Evolutionary conservation across 2,113 vertebrate species (phyloP), one percentile per base, ranked within the genome.

Genomic region (Grantiella picta): DNA sequence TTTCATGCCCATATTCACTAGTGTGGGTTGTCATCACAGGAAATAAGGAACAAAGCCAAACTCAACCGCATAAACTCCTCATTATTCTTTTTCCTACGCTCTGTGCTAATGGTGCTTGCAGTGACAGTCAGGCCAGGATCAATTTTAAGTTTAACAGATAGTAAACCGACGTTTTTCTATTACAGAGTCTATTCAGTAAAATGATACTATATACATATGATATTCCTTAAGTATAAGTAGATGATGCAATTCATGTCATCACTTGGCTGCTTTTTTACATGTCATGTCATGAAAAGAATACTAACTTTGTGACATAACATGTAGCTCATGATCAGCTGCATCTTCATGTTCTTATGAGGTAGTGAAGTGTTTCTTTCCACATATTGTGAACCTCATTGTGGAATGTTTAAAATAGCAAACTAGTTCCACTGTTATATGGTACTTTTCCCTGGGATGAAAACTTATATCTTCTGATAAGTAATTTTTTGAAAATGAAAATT

Each of bases 91-190:
- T 89, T 36, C 11, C 4, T 24, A 1, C 54, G 18, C n/a, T 53
- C 21, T 31, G 12, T 52, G 24, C 29, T 88, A 9, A 10, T 49
- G 52, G 28, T 72, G 27, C 12, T 18, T 56, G 15, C 10, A 36
- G 6, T 31, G 24, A 33, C 7, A 59, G 27, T 61, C 0, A 0
- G 18, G 17, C 29, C 38, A 45, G 19, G 59, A 59, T 27, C 1
- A 66, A 2, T 44, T 70, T 79, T 25, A 60, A 65, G 29, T 60
- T 50, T 60, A 61, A 54, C 35, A 54, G 8, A 10, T 27, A 20
- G 5, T 15, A 65, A 72, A 35, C 6, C 4, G 36, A 1, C 8
- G 3, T 45, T 71, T 76, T 89, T 16, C 35, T 77, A 1, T 75
- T 18, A 31, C 7, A 38, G 29, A 68, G 15, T 59, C 16, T n/a